Evolutionary conservation across 2,113 vertebrate species (phyloP).

Genomic region (Lota lota): DNA sequence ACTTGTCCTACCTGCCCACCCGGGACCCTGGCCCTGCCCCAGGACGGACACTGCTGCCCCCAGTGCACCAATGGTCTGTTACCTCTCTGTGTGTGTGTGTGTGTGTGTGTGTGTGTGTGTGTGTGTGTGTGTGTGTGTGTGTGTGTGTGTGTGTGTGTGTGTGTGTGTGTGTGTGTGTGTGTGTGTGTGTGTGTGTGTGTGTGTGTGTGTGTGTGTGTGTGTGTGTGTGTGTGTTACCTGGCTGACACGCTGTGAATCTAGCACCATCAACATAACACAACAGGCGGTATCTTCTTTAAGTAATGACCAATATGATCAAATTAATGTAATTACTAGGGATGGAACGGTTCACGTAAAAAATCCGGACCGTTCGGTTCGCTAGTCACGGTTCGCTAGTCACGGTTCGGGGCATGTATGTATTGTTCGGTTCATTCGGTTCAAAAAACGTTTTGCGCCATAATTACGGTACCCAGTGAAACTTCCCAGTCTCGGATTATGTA

Average conservation of each 20-base stretch:
- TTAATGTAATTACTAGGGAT: too few species aligned
- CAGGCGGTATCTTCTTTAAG: too few species aligned
- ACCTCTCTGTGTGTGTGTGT: background rate
- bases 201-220: conserved; percentile 1
- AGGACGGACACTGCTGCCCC: conserved; percentile 78
- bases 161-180: conserved; percentile 7
- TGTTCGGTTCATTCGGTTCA: too few species aligned
- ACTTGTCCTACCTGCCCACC: conserved; percentile 81
- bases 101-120: conserved; percentile 12
- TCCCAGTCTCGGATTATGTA: too few species aligned
- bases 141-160: background rate
- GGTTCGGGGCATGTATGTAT: too few species aligned
- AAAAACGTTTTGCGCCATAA: too few species aligned
- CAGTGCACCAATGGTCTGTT: conserved; percentile 80
- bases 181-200: conserved; percentile 13
- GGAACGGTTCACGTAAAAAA: too few species aligned
- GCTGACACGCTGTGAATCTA: background rate
- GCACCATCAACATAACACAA: too few species aligned
- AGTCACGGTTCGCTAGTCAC: too few species aligned
- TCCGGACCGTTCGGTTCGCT: too few species aligned
- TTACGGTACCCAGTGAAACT: too few species aligned
- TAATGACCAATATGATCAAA: too few species aligned
- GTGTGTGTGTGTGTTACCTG: background rate
- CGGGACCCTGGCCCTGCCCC: conserved; percentile 65
- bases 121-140: background rate